These are phyloP conservation scores for Camelus dromedarius DNA, from an alignment of 2,113 vertebrate species.

Conservation along the genomic window DNA sequence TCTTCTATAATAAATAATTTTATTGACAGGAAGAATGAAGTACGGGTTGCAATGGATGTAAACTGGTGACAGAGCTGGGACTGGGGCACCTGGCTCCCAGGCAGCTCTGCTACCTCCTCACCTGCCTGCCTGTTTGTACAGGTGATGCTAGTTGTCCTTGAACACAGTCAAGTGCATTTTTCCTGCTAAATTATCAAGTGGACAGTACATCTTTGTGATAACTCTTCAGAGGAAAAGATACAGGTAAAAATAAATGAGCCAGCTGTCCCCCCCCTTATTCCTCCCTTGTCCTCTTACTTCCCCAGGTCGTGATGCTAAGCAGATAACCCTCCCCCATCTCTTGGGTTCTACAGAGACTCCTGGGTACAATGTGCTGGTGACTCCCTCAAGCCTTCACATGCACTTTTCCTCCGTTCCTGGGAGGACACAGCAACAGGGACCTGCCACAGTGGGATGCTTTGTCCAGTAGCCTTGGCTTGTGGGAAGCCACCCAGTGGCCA, in stretches of 20 bases:
- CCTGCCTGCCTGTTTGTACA: background rate
- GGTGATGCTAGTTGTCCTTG: too few relatives aligned
- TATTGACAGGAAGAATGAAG: background rate
- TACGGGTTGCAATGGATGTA: background rate
- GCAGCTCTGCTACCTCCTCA: background rate
- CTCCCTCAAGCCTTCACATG: background rate
- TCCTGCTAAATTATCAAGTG: background rate
- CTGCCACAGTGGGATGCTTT: background rate
- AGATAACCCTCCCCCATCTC: background rate
- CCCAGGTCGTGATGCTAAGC: background rate
- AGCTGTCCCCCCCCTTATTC: background rate
- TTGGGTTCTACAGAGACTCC: background rate
- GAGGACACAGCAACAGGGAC: background rate
- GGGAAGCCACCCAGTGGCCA: background rate
- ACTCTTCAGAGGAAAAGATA: constrained; percentile 4
- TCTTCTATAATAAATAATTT: background rate
- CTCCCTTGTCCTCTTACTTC: background rate
- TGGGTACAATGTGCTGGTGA: background rate
- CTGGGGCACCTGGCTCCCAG: background rate
- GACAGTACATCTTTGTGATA: background rate
- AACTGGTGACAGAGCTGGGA: background rate
- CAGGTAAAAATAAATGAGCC: background rate
- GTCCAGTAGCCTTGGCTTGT: background rate
- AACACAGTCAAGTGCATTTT: background rate
- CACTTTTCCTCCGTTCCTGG: background rate